Evolutionary conservation across 1,140 invertebrate genomes (phyloP).

Genomic region (Heterodera carotae): DNA sequence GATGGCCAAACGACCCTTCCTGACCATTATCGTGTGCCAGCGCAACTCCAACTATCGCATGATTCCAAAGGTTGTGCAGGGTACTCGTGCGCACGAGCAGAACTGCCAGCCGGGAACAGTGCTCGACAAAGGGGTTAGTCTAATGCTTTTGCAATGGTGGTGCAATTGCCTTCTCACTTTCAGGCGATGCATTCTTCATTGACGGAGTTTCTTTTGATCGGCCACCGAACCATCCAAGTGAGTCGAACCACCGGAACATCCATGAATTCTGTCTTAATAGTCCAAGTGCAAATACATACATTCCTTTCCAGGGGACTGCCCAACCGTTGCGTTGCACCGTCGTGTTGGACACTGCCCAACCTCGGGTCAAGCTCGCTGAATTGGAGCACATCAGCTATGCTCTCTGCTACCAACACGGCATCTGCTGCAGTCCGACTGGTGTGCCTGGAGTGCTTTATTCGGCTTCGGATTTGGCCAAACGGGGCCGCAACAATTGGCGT

Average conservation of each 20-base stretch:
- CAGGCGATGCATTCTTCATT: conserved; percentile 34
- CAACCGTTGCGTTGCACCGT: conserved; percentile 43
- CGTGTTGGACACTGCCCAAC: conserved; percentile 21
- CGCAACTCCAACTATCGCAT: conserved; percentile 39
- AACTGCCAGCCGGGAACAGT: conserved; percentile 41
- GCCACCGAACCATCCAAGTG: no score
- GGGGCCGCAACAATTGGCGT: no score
- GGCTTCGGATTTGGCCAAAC: not conserved
- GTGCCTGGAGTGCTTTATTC: conserved; percentile 14
- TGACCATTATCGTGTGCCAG: conserved; percentile 44
- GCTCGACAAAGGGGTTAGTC: conserved; percentile 11
- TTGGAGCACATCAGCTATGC: conserved; percentile 28
- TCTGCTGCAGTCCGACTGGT: not conserved
- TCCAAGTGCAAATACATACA: no score
- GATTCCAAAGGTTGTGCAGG: conserved; percentile 29
- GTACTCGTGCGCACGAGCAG: conserved; percentile 23
- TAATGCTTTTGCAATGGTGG: no score
- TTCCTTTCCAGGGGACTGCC: conserved; percentile 35
- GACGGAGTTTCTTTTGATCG: conserved; percentile 36
- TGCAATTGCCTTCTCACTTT: no score
- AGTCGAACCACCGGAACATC: conserved; percentile 36
- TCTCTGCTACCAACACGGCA: conserved; percentile 15
- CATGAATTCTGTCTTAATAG: conserved; percentile 22
- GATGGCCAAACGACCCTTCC: conserved; percentile 5
- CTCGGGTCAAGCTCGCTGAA: conserved; percentile 5